Evolutionary conservation across 2,888 invertebrate genomes (phyloP).

Genomic region (Gastracanthus pulcherrimus): DNA sequence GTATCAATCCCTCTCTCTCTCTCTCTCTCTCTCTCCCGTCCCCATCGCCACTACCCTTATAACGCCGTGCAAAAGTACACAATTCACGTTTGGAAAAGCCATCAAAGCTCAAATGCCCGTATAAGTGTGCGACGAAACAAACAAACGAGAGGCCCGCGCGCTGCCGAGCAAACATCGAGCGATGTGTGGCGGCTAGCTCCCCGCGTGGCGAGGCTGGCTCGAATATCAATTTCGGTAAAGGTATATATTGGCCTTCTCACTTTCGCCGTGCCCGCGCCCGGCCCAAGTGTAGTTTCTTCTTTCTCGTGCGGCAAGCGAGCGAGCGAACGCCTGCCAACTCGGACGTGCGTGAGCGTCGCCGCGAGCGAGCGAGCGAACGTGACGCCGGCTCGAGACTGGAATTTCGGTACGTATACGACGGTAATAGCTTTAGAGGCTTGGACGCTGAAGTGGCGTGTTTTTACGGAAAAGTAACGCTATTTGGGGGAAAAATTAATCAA

Average conservation of each 20-base stretch:
- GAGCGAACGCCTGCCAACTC: slow-evolving; percentile 1
- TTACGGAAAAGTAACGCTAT: neutral
- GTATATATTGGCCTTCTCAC: slow-evolving; percentile 41
- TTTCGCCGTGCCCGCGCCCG: neutral
- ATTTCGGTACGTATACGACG: neutral
- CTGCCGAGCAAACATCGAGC: slow-evolving; percentile 18
- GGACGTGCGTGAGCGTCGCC: slow-evolving; percentile 6
- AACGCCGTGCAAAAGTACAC: slow-evolving; percentile 15
- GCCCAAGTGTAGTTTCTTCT: slow-evolving; percentile 16
- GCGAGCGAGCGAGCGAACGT: neutral
- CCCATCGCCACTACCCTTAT: neutral
- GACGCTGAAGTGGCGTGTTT: neutral
- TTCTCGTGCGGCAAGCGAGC: neutral
- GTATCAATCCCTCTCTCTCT: neutral
- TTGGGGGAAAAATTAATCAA: too few species aligned
- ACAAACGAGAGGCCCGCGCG: slow-evolving; percentile 26
- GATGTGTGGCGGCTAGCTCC: neutral
- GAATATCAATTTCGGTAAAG: slow-evolving; percentile 45
- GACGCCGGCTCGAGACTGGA: neutral
- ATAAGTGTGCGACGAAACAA: slow-evolving; percentile 49
- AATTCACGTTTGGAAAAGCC: slow-evolving; percentile 38
- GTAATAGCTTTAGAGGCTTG: neutral
- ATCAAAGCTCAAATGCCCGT: slow-evolving; percentile 51
- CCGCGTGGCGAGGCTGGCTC: neutral
- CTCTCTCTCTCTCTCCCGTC: too few species aligned